These are phyloP conservation scores for Oligia fasciuncula DNA, from an alignment of 2,888 invertebrate genomes.

Conservation along the genomic window DNA sequence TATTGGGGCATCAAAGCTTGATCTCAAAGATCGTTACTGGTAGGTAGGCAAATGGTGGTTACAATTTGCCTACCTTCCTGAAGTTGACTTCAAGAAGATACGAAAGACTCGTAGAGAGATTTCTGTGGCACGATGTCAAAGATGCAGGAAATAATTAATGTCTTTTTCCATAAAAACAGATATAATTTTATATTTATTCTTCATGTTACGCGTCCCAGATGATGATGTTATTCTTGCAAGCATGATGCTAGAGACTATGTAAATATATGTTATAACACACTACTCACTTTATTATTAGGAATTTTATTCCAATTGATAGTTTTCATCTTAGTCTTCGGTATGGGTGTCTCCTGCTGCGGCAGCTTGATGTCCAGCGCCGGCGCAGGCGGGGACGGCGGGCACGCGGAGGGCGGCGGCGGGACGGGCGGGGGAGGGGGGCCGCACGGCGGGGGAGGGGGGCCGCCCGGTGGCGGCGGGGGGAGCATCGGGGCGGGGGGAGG, in stretches of 20 bases:
- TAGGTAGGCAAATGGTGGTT: too few relatives aligned
- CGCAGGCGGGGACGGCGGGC: constrained; percentile 84
- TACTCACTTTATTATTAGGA: constrained; percentile 94
- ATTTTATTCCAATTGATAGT: constrained; percentile 99
- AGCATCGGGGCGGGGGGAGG: constrained; percentile 77
- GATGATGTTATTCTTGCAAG: too few relatives aligned
- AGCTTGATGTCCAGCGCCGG: constrained; percentile 89
- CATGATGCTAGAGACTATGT: too few relatives aligned
- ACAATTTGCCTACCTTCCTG: too few relatives aligned
- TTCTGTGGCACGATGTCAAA: too few relatives aligned
- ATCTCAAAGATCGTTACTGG: background rate
- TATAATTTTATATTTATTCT: too few relatives aligned
- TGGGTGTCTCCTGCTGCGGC: constrained; percentile 97
- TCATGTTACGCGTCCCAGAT: too few relatives aligned
- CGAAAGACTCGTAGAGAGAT: too few relatives aligned
- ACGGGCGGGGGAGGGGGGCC: constrained; percentile 67
- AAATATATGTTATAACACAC: constrained; percentile 32
- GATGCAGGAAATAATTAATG: too few relatives aligned
- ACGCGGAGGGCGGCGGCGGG: constrained; percentile 80
- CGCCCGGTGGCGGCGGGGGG: constrained; percentile 78
- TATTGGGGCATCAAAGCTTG: background rate
- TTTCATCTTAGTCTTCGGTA: constrained; percentile 99
- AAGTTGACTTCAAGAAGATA: too few relatives aligned
- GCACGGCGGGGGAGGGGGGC: constrained; percentile 62
- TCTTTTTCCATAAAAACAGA: too few relatives aligned